These are phyloP conservation scores for Mormyrus proboscirostris DNA, from an alignment of 2,797 vertebrate species.

Conservation along the genomic window DNA sequence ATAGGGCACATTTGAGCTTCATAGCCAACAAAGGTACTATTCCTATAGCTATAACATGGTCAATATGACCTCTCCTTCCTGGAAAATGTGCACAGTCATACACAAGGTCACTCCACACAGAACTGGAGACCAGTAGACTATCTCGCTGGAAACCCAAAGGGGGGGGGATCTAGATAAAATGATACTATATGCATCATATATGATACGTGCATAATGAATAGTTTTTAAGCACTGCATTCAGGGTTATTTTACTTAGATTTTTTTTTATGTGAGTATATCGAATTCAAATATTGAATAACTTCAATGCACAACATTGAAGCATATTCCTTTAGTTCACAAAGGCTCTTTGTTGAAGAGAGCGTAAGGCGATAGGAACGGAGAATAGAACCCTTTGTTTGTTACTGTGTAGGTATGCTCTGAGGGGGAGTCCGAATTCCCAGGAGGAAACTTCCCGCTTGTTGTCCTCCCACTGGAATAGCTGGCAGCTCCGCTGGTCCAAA, in stretches of 20 bases:
- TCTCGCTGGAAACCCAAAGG: not conserved
- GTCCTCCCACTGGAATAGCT: not conserved
- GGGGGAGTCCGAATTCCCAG: not conserved
- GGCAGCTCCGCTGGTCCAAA: not conserved
- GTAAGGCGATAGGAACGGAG: not conserved
- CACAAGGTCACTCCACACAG: not conserved
- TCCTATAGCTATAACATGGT: not conserved
- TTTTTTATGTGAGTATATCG: not conserved
- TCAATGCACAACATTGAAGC: not conserved
- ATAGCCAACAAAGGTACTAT: not conserved
- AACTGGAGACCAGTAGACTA: not conserved
- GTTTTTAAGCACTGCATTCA: not conserved
- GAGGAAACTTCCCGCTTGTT: not conserved
- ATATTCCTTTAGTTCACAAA: not conserved
- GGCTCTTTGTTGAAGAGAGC: not conserved
- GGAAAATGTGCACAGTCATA: not conserved
- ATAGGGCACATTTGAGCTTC: not conserved
- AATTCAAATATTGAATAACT: not conserved
- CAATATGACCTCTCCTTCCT: not conserved
- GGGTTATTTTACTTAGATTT: not conserved
- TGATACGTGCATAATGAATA: not conserved
- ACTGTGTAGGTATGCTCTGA: not conserved
- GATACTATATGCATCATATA: not conserved
- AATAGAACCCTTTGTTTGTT: slow-evolving; percentile 11
- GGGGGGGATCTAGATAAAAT: not conserved